Evolutionary conservation across 2,797 vertebrate species (phyloP).

Genomic region (Spinibarbus caldwelli): DNA sequence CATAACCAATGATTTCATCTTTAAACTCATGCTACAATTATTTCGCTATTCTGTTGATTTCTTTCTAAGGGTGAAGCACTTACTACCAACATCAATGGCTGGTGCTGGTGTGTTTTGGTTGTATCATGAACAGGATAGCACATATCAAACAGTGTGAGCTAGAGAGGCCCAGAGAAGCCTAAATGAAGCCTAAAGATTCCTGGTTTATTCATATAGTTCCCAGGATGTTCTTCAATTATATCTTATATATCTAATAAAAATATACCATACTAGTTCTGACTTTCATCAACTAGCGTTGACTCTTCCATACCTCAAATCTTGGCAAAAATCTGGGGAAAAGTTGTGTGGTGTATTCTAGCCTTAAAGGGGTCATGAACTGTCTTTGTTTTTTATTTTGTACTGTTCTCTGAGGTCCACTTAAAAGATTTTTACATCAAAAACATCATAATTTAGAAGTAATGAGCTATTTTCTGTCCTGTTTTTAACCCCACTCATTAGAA

Average conservation of each 20-base stretch:
- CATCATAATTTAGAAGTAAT: too few relatives aligned
- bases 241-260: too few relatives aligned
- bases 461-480: too few relatives aligned
- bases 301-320: not conserved
- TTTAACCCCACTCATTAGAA: too few relatives aligned
- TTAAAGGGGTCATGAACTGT: too few relatives aligned
- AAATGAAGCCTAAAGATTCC: too few relatives aligned
- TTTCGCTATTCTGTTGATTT: not conserved
- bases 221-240: too few relatives aligned
- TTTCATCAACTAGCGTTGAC: not conserved
- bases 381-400: too few relatives aligned
- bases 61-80: not conserved
- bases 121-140: not conserved
- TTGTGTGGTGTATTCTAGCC: not conserved
- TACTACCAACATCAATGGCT: not conserved
- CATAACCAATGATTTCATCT: too few relatives aligned
- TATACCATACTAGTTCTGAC: not conserved
- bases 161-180: not conserved
- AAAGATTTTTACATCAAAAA: too few relatives aligned
- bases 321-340: not conserved
- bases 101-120: not conserved
- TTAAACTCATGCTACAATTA: not conserved
- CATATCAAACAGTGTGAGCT: not conserved
- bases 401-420: too few relatives aligned
- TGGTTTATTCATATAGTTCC: too few relatives aligned